These are phyloP conservation scores for Morphnarchus princeps DNA, from an alignment of 2,113 vertebrate genomes.

Conservation along the genomic window DNA sequence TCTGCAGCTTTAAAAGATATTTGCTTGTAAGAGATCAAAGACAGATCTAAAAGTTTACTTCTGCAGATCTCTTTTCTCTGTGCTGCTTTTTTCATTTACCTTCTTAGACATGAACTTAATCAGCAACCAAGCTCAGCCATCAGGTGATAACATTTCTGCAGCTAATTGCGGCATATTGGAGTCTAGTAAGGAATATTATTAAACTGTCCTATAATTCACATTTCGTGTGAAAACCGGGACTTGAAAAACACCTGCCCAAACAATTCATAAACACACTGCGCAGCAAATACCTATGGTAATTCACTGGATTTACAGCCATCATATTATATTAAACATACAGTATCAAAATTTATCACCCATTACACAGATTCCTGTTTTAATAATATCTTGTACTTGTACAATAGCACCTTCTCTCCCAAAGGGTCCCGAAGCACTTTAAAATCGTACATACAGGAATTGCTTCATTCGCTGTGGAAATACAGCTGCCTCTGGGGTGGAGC, in stretches of 20 bases:
- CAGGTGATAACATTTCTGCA: conserved; percentile 11
- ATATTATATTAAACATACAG: conserved; percentile 67
- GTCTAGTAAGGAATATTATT: conserved; percentile 38
- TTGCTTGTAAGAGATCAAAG: conserved; percentile 29
- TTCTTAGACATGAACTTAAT: background rate
- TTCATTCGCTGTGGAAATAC: conserved; percentile 27
- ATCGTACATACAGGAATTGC: background rate
- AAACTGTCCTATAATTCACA: conserved; percentile 54
- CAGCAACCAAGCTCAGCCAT: background rate
- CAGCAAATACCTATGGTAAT: conserved; percentile 67
- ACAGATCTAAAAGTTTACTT: background rate
- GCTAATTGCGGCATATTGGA: conserved; percentile 10
- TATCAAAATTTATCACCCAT: conserved; percentile 74
- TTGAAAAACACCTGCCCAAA: conserved; percentile 74
- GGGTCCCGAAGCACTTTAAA: conserved; percentile 42
- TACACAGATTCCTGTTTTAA: conserved; percentile 67
- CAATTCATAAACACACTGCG: conserved; percentile 69
- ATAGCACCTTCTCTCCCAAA: conserved; percentile 52
- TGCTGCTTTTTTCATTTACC: conserved; percentile 3
- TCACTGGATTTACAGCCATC: conserved; percentile 72
- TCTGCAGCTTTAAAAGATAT: conserved; percentile 24
- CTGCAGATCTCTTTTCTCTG: background rate
- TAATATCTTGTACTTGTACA: conserved; percentile 65
- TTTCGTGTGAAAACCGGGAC: conserved; percentile 50
- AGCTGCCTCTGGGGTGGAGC: background rate